Base-by-base conservation (phyloP, 2,888 invertebrate species). In the Drosophila quasianomalipes region DNA sequence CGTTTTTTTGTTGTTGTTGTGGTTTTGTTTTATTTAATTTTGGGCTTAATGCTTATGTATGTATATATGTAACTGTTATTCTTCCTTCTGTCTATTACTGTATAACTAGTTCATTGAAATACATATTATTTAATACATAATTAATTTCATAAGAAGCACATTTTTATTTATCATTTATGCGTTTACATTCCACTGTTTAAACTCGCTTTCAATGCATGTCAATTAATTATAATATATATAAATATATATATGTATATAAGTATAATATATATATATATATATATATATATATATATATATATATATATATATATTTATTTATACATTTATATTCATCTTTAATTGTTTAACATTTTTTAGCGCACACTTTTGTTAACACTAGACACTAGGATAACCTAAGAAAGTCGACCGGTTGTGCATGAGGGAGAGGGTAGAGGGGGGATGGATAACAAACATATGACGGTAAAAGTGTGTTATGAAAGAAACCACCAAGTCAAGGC, bases 131-230 rank as follows among this genome's bases (percentile, higher is more conserved):
- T 66, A 74, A 83, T 81, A 81, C 70, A 72, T 79, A 64, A 72
- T 75, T 89, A 69, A 70, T 88, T 77, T 85, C 90, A 85, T 89
- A 85, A 89, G 84, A 85, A 85, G 84, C 84, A 85, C 84, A 89
- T 74, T 82, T 85, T 73, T 41, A 49, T 63, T 83, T 81, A 69
- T 89, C 66, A 73, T 78, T 83, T 84, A 82, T 82, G 82, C 82
- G 82, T 84, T 84, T 82, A 74, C 74, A 74, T 84, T 84, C 39
- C 74, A 76, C 59, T 76, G 70, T 60, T 76, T 75, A 79, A 86
- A 89, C 87, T 89, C 66, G 74, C 76, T 44, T 71, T 59, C 55
- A 65, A 76, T 81, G 83, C 73, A 59, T 67, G 75, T 69, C 68
- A 76, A 72, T 75, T 76, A 61, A 59, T 61, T 28, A 49, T 62